These are phyloP conservation scores for Bombus confusus DNA, from an alignment of 1,140 invertebrate genomes.

Conservation along the genomic window DNA sequence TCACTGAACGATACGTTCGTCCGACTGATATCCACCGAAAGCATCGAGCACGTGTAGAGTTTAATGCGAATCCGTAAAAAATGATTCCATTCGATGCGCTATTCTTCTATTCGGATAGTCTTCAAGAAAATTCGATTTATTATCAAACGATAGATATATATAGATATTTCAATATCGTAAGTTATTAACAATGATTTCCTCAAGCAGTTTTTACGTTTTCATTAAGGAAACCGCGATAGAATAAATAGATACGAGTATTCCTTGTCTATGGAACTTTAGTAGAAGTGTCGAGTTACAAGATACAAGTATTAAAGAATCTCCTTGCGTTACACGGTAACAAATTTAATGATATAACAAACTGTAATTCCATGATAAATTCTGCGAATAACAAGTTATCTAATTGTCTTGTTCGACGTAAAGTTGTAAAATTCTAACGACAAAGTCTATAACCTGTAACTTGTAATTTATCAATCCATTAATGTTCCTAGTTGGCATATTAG, in stretches of 20 bases:
- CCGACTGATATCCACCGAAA: conserved; percentile 11
- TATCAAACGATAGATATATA: neutral
- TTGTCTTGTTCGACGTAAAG: too few relatives aligned
- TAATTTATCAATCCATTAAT: too few relatives aligned
- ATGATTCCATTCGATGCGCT: conserved; percentile 1
- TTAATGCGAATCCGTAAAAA: conserved; percentile 41
- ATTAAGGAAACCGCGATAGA: neutral
- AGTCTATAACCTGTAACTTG: too few relatives aligned
- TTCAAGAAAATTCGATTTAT: conserved; percentile 18
- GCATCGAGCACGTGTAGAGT: conserved; percentile 23
- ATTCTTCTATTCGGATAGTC: conserved; percentile 11
- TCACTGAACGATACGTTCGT: conserved; percentile 21
- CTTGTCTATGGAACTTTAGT: neutral
- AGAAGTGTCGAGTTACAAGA: too few relatives aligned
- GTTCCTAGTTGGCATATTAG: too few relatives aligned
- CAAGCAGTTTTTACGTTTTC: neutral
- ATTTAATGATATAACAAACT: too few relatives aligned
- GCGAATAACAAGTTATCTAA: too few relatives aligned
- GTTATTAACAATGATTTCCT: conserved; percentile 19
- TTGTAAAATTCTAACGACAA: too few relatives aligned
- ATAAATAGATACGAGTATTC: neutral
- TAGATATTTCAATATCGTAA: neutral
- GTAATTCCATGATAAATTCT: too few relatives aligned
- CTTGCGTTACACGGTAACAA: too few relatives aligned
- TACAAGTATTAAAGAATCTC: too few relatives aligned